phyloP scores from a whole-genome alignment of 1,140 invertebrate species.

The Drosophila willistoni region DNA sequence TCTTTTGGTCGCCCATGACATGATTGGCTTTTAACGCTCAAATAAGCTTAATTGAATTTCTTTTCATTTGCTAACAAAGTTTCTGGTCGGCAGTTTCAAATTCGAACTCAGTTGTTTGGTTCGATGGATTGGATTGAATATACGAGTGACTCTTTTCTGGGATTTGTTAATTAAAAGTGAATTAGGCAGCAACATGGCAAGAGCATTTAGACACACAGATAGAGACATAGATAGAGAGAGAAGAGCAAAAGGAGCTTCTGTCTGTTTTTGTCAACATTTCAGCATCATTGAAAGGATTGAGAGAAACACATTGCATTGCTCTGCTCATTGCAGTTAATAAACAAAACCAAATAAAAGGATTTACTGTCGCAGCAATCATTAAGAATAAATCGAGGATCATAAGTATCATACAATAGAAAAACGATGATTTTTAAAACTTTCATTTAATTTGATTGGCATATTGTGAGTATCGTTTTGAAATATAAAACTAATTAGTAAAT shows the following conservation, averaged over 20 bases:
- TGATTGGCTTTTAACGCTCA: slow-evolving; percentile 83
- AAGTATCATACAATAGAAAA: no score
- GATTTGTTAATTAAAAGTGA: slow-evolving; percentile 82
- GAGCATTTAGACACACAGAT: neutral
- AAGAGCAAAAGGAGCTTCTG: neutral
- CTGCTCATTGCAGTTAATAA: neutral
- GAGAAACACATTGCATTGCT: neutral
- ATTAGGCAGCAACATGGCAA: slow-evolving; percentile 48
- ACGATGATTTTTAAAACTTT: no score
- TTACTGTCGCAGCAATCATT: no score
- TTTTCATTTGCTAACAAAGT: slow-evolving; percentile 78
- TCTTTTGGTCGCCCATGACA: slow-evolving; percentile 67
- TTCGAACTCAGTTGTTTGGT: slow-evolving; percentile 8
- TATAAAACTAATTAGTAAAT: slow-evolving; percentile 11
- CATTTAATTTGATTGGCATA: no score
- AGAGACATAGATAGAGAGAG: neutral
- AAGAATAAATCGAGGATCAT: no score
- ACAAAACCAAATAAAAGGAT: no score
- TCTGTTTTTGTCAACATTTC: no score
- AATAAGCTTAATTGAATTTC: slow-evolving; percentile 83
- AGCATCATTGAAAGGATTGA: slow-evolving; percentile 3
- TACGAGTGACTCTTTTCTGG: slow-evolving; percentile 43
- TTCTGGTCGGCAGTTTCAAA: slow-evolving; percentile 40
- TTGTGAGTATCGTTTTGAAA: neutral
- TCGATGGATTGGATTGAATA: slow-evolving; percentile 1